Percentiles rank a stretch among this genome's conserved stretches.
phyloP scores from a whole-genome alignment of 2,113 vertebrate species.

The Isichthys henryi region DNA sequence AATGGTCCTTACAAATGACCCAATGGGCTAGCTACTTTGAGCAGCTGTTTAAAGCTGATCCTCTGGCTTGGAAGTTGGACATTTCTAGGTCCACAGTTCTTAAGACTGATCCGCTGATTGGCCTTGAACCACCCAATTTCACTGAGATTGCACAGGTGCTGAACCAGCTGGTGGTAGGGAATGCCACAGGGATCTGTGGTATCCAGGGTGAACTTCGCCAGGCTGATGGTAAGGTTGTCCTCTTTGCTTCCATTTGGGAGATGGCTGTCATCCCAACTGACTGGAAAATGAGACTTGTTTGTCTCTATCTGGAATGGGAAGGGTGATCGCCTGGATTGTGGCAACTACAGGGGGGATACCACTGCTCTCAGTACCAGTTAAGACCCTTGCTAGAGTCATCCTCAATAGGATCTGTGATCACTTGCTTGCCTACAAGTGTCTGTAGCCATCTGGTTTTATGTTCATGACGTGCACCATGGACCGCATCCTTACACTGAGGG shows the following conservation, averaged over 20 bases:
- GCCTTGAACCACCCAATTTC: not conserved
- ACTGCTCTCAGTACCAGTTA: not conserved
- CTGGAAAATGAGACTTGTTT: not conserved
- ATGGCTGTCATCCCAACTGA: not conserved
- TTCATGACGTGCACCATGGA: not conserved
- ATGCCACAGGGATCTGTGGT: not conserved
- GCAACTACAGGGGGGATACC: not conserved
- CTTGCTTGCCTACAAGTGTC: not conserved
- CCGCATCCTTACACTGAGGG: not conserved
- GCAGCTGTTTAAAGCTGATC: not conserved
- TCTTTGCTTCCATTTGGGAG: not conserved
- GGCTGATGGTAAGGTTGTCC: not conserved
- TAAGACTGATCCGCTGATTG: not conserved
- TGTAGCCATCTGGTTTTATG: not conserved
- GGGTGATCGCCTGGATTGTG: not conserved
- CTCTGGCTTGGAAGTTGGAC: not conserved
- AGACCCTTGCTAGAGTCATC: not conserved
- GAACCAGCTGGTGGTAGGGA: not conserved
- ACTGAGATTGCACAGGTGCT: not conserved
- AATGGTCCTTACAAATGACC: not conserved
- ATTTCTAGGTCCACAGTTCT: not conserved
- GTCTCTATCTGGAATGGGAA: not conserved
- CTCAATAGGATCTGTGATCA: not conserved
- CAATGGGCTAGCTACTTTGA: not conserved
- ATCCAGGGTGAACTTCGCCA: too few species aligned